These are phyloP conservation scores for Agrotis clavis DNA, from an alignment of 2,888 invertebrate species.

Conservation along the genomic window DNA sequence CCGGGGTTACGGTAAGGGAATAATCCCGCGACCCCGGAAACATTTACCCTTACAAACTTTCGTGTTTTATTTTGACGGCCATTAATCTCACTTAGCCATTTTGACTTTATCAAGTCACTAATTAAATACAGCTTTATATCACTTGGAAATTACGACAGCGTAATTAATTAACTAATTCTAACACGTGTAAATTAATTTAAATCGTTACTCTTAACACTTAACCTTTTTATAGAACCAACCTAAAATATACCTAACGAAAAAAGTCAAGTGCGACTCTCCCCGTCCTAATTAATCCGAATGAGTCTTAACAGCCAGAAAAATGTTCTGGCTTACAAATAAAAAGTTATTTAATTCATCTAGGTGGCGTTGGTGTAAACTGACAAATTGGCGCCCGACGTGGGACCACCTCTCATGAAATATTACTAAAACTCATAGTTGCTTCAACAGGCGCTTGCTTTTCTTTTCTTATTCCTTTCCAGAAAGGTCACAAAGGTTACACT, in stretches of 20 bases:
- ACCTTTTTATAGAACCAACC: not conserved
- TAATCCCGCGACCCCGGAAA: no score
- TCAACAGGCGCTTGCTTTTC: constrained; percentile 11
- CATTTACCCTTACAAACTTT: no score
- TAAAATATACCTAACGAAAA: not conserved
- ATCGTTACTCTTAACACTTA: not conserved
- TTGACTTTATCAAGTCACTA: no score
- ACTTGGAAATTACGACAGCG: not conserved
- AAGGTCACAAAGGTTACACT: constrained; percentile 3
- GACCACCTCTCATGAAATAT: constrained; percentile 47
- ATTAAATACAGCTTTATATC: not conserved
- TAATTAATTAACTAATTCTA: not conserved
- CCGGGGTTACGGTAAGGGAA: no score
- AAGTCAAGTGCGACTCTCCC: not conserved
- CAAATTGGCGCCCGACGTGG: constrained; percentile 63
- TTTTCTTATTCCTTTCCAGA: constrained; percentile 29
- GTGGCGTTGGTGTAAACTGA: constrained; percentile 39
- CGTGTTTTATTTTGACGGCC: no score
- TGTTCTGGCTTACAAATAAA: constrained; percentile 36
- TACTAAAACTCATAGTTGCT: constrained; percentile 39
- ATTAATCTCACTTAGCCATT: no score
- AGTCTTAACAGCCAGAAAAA: constrained; percentile 45
- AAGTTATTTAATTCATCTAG: constrained; percentile 58
- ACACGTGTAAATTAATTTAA: not conserved
- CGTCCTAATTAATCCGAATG: constrained; percentile 40